Evolutionary conservation across 2,113 vertebrate genomes (phyloP), one percentile per base, ranked within the genome.

Genomic region (Gobiocypris rarus): DNA sequence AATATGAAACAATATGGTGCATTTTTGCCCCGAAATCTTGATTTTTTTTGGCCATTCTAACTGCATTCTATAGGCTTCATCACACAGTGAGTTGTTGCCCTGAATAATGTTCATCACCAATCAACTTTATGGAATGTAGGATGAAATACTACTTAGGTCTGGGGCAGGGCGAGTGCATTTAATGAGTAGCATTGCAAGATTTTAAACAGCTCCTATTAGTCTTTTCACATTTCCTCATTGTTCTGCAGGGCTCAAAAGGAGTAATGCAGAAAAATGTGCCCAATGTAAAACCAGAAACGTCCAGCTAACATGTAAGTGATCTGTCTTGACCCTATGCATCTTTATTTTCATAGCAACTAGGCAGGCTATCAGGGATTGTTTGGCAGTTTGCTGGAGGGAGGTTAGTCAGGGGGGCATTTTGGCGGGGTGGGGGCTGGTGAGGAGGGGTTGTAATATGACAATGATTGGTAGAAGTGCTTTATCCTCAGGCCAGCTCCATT

Each of bases 401-500:
- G 74, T 63, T 63, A 24, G 22, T 54, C 58, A 24, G n/a, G 77
- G 58, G 34, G 59, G 56, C 38, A 79, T 59, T 61, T 61, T 77
- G 56, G 56, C 15, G 22, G 58, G 34, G 28, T 9, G 38, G 17
- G 54, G 48, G 52, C 26, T 34, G 26, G 17, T 26, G 19, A 56
- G 50, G 74, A 85, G 56, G 81, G 85, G 84, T 73, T 75, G 76
- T 91, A 89, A 91, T 90, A 81, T 88, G 85, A 87, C 86, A 88
- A 82, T 88, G 89, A 88, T 88, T 82, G 82, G 85, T 89, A 77
- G 86, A 82, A 67, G 74, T 63, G 75, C 58, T 45, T 43, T 86
- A 65, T 87, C 83, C 78, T 54, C 56, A 52, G 76, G 84, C 82
- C 58, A 48, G 83, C 84, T 84, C 86, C 83, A 85, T 88, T 88